A percentile compares a stretch with the other conserved stretches of the same genome.
Conservation (phyloP, 2,113 vertebrate genomes). For the Mola mola region DNA sequence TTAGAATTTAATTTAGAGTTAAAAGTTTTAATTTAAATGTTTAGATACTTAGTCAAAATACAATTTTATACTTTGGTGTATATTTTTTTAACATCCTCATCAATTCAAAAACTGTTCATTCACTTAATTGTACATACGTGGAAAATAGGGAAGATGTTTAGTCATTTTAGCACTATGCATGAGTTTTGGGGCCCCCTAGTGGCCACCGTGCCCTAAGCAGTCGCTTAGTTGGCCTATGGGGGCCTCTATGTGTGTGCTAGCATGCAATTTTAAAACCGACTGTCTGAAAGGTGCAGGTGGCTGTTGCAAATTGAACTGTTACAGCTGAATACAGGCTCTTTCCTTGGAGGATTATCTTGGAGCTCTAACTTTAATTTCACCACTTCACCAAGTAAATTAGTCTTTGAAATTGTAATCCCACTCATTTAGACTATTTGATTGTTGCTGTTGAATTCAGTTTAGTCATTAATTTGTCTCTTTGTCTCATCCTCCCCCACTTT, state of each 20-base stretch:
- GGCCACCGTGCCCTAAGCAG: too few species aligned
- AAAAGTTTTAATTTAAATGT: too few species aligned
- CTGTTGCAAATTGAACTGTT: slow-evolving; percentile 36
- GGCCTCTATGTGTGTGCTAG: slow-evolving; percentile 7
- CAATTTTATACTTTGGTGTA: too few species aligned
- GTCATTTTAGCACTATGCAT: too few species aligned
- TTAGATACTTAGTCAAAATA: too few species aligned
- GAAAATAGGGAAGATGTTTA: too few species aligned
- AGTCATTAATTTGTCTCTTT: slow-evolving; percentile 65
- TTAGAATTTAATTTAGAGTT: too few species aligned
- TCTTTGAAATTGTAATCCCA: slow-evolving; percentile 63
- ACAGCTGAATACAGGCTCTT: slow-evolving; percentile 31
- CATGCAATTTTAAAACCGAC: slow-evolving; percentile 23
- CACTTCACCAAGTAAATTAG: slow-evolving; percentile 58
- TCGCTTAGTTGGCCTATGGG: too few species aligned
- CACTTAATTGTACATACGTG: too few species aligned
- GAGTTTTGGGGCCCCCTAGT: too few species aligned
- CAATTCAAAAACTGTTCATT: too few species aligned
- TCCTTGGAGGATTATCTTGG: slow-evolving; percentile 52
- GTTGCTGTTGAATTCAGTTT: slow-evolving; percentile 48
- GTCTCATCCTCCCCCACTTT: not conserved
- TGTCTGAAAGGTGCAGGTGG: slow-evolving; percentile 1
- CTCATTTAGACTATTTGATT: slow-evolving; percentile 61
- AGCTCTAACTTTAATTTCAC: slow-evolving; percentile 56
- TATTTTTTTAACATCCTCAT: too few species aligned